Base-by-base conservation (phyloP, 2,797 vertebrate genomes). In the Malurus splendens region DNA sequence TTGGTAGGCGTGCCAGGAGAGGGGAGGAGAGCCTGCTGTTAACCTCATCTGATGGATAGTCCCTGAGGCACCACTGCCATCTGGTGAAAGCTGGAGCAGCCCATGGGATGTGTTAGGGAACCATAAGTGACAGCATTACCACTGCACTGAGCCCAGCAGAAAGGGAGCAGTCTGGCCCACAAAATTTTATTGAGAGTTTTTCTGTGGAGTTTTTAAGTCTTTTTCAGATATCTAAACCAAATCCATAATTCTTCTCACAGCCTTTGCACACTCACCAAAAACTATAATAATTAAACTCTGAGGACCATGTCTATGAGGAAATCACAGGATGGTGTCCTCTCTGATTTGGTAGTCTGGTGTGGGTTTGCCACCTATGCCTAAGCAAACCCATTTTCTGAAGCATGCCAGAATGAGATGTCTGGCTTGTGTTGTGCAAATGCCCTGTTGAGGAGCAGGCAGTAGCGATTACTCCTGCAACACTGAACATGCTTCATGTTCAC, bases 21-120 rank as follows among this genome's bases (percentile, higher is more conserved):
- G 66, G 41, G 90, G 59, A 92, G 80, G 89, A 91, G 86, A 93
- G 56, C 74, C 83, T 91, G 91, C 89, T 94, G 87, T 50, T 94
- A 82, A 32, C 68, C 59, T 88, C 57, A 4, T 72, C 76, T 90
- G 92, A 90, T 82, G 89, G 88, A 56, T 73, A 66, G 93, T 94
- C 95, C 95, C 94, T 92, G 90, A 94, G 93, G 94, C 94, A 92
- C 92, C 92, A 95, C 93, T 91, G 93, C 92, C 86, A 89, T 94
- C 82, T 95, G 94, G 81, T 95, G 94, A 94, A 88, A 92, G 75
- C 75, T 82, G 28, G 78, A 95, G 86, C 68, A 85, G 90, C 51
- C 92, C 91, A 65, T 74, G 81, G 90, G 75, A 85, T 55, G 51
- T 55, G 75, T 80, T 64, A 57, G 78, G 86, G 44, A 90, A 50